Evolutionary conservation across 2,797 vertebrate genomes (phyloP).

Genomic region (Molothrus ater): DNA sequence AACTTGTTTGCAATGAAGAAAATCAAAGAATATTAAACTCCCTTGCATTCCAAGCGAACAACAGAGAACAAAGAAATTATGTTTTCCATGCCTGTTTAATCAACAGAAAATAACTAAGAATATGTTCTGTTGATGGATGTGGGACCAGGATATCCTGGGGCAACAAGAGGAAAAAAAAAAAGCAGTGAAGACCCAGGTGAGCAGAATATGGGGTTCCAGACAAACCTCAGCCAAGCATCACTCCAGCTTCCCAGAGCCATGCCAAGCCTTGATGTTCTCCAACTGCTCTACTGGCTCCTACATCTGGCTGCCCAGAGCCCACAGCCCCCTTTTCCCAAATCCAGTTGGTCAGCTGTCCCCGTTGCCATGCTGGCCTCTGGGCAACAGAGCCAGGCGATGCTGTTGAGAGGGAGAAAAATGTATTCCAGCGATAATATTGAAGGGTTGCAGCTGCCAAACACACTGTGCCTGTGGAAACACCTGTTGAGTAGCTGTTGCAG

Average conservation of each 20-base stretch:
- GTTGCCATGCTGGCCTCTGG: slow-evolving; percentile 59
- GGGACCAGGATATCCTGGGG: not conserved
- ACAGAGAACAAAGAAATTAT: not conserved
- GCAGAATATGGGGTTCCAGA: not conserved
- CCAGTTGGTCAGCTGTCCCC: slow-evolving; percentile 36
- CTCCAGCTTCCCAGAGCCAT: not conserved
- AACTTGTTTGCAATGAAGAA: not conserved
- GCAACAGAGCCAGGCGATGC: slow-evolving; percentile 41
- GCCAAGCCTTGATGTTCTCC: not conserved
- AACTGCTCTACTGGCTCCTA: not conserved
- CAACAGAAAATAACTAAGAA: not conserved
- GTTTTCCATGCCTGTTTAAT: not conserved
- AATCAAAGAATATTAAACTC: not conserved
- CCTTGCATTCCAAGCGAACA: not conserved
- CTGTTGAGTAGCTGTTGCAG: slow-evolving; percentile 77
- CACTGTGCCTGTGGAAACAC: slow-evolving; percentile 78
- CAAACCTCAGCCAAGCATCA: not conserved
- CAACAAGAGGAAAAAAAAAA: not conserved
- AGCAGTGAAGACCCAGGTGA: not conserved
- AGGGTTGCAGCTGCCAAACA: slow-evolving; percentile 76
- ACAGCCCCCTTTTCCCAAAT: not conserved
- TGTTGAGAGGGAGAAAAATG: slow-evolving; percentile 63
- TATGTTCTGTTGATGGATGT: not conserved
- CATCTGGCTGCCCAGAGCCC: slow-evolving; percentile 1
- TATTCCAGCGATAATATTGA: slow-evolving; percentile 74